Evolutionary conservation across 2,888 invertebrate genomes (phyloP).

Genomic region (Anticlea derivata): DNA sequence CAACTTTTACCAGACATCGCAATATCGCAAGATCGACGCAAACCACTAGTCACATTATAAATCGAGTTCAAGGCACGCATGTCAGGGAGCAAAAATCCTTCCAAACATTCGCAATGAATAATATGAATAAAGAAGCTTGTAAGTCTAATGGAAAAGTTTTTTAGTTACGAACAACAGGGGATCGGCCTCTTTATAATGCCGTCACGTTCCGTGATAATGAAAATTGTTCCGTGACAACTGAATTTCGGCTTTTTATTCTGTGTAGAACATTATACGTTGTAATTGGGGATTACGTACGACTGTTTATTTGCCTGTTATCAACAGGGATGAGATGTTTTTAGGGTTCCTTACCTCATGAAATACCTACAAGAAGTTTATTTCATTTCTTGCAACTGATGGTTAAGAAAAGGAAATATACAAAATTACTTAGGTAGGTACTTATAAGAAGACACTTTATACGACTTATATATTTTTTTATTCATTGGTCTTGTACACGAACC

Average conservation of each 20-base stretch:
- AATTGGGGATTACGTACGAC: slow-evolving; percentile 39
- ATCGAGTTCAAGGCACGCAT: too few relatives aligned
- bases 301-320: slow-evolving; percentile 23
- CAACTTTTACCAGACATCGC: too few relatives aligned
- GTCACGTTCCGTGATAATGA: slow-evolving; percentile 77
- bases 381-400: too few relatives aligned
- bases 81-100: neutral
- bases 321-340: slow-evolving; percentile 4
- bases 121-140: slow-evolving; percentile 24
- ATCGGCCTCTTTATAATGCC: slow-evolving; percentile 65
- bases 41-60: too few relatives aligned
- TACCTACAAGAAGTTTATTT: neutral
- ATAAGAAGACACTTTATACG: too few relatives aligned
- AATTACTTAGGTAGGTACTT: too few relatives aligned
- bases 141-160: slow-evolving; percentile 42
- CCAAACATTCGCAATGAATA: neutral
- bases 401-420: too few relatives aligned
- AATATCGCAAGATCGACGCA: too few relatives aligned
- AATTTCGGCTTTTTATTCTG: slow-evolving; percentile 66
- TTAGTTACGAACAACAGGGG: slow-evolving; percentile 50
- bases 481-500: too few relatives aligned
- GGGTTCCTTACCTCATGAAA: neutral
- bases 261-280: slow-evolving; percentile 61
- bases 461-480: too few relatives aligned
- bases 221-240: slow-evolving; percentile 76